These are phyloP conservation scores for Crioceris asparagi DNA, from an alignment of 2,888 invertebrate species.

Conservation along the genomic window DNA sequence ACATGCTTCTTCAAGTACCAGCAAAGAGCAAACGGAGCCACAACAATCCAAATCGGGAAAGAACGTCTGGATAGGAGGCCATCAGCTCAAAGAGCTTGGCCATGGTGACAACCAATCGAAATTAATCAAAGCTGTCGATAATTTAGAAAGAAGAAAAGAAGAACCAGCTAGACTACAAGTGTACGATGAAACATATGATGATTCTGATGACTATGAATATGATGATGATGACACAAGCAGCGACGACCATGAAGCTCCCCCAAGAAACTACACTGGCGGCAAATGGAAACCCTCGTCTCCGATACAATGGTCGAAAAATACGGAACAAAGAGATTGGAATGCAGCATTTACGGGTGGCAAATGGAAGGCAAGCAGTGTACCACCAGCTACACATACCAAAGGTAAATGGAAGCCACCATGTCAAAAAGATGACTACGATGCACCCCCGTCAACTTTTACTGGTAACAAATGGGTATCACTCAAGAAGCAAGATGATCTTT, in stretches of 20 bases:
- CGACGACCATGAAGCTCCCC: conserved; percentile 41
- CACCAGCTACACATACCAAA: conserved; percentile 41
- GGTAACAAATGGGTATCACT: conserved; percentile 49
- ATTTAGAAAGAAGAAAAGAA: conserved; percentile 49
- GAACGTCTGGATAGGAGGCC: conserved; percentile 52
- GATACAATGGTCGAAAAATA: conserved; percentile 30
- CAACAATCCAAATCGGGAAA: conserved; percentile 39
- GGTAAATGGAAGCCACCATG: conserved; percentile 46
- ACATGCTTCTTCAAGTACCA: conserved; percentile 12
- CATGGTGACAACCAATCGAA: conserved; percentile 50
- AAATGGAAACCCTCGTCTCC: conserved; percentile 63
- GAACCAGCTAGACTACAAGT: conserved; percentile 35
- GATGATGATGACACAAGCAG: conserved; percentile 32
- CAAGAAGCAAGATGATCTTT: conserved; percentile 17
- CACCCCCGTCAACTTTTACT: conserved; percentile 38
- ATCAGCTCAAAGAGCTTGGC: conserved; percentile 44
- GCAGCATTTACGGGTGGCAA: conserved; percentile 51
- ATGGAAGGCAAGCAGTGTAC: conserved; percentile 51
- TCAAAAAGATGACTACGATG: conserved; percentile 27
- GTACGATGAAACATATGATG: conserved; percentile 32
- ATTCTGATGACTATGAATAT: conserved; percentile 25
- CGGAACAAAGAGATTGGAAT: conserved; percentile 42
- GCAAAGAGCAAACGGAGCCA: conserved; percentile 22
- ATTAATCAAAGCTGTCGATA: conserved; percentile 54
- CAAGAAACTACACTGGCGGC: conserved; percentile 36